Conservation (phyloP, 2,888 invertebrate species). For the Aleiodes leptofemur region DNA sequence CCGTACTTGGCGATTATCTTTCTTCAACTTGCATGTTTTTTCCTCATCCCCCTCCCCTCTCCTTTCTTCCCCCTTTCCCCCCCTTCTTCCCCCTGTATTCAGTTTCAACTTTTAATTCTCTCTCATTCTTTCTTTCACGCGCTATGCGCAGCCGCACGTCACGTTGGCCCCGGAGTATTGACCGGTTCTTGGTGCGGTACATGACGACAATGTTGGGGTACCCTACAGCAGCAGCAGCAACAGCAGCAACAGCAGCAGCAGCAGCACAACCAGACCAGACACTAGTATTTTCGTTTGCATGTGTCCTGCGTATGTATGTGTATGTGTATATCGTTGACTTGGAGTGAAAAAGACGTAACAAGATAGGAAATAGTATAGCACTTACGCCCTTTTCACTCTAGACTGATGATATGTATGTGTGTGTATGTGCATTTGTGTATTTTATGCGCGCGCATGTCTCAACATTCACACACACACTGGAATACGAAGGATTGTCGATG, state of each 20-base stretch:
- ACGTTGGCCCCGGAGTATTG: conserved; percentile 73
- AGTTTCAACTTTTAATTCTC: conserved; percentile 30
- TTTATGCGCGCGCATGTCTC: conserved; percentile 37
- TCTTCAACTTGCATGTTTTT: conserved; percentile 17
- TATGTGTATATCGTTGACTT: neutral
- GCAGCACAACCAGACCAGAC: conserved; percentile 28
- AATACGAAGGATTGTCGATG: conserved; percentile 1
- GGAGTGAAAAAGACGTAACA: too few species aligned
- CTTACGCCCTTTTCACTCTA: too few species aligned
- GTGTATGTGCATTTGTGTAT: too few species aligned
- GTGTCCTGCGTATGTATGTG: neutral
- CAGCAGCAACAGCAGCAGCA: neutral
- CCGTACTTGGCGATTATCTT: conserved; percentile 6
- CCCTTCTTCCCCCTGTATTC: neutral
- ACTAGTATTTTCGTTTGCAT: conserved; percentile 11
- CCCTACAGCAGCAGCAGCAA: conserved; percentile 41
- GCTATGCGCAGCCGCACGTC: conserved; percentile 59
- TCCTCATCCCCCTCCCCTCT: neutral
- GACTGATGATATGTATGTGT: too few species aligned
- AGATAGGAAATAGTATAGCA: too few species aligned
- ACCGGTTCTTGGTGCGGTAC: conserved; percentile 67
- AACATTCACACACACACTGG: neutral
- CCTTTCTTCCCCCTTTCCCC: too few species aligned
- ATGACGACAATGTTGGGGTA: conserved; percentile 36
- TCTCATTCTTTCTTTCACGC: conserved; percentile 49